phyloP scores from a whole-genome alignment of 92 coral and sea anemone species.

The Porites lobata region DNA sequence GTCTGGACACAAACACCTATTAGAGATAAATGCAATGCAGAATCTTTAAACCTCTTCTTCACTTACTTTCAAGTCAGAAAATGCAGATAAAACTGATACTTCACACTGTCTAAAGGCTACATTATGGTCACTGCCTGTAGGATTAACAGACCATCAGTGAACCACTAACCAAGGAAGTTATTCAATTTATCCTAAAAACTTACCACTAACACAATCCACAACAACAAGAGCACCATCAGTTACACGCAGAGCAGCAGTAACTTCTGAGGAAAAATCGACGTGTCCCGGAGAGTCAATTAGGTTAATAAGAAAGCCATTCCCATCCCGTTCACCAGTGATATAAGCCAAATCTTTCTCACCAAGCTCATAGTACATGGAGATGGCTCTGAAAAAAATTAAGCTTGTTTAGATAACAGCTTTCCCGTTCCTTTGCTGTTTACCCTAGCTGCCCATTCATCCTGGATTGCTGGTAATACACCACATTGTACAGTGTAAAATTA shows the following conservation, averaged over 20 bases:
- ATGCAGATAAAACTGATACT: not conserved
- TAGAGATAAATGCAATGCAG: not conserved
- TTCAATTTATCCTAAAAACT: constrained; percentile 13
- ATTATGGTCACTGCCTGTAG: not conserved
- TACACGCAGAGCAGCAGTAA: constrained; percentile 98
- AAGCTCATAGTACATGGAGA: constrained; percentile 95
- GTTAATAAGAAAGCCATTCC: constrained; percentile 91
- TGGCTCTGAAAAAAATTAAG: constrained; percentile 73
- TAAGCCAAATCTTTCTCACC: constrained; percentile 69
- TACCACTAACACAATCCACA: constrained; percentile 97
- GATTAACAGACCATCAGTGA: too few relatives aligned
- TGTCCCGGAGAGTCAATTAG: constrained; percentile 99
- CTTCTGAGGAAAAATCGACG: constrained; percentile 98
- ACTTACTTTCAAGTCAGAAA: too few relatives aligned
- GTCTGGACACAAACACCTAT: constrained; percentile 99
- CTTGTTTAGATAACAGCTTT: too few relatives aligned
- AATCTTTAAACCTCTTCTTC: not conserved
- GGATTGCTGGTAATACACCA: too few relatives aligned
- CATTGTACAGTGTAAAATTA: too few relatives aligned
- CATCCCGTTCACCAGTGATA: constrained; percentile 58
- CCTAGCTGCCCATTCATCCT: too few relatives aligned
- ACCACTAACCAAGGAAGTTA: too few relatives aligned
- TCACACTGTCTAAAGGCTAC: not conserved
- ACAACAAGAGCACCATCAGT: constrained; percentile 99
- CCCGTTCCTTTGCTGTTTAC: too few relatives aligned